phyloP scores from a whole-genome alignment of 2,888 invertebrate genomes.

The Pollenia angustigena region DNA sequence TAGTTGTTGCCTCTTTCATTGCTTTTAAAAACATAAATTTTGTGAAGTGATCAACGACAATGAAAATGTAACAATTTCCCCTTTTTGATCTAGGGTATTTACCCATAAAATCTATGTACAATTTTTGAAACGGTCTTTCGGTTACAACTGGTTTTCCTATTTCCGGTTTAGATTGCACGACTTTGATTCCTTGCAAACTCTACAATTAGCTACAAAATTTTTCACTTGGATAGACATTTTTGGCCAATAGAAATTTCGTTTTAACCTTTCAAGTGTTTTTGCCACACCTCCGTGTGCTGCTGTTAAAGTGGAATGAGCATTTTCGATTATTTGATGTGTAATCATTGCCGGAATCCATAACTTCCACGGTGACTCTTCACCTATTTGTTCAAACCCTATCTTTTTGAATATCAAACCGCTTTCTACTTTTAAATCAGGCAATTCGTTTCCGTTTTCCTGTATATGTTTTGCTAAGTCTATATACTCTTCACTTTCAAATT shows the following conservation, averaged over 20 bases:
- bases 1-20: constrained; percentile 50
- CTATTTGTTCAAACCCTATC: too few species aligned
- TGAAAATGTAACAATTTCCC: constrained; percentile 25
- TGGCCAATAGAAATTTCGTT: background rate
- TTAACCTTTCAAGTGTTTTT: background rate
- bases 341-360: too few species aligned
- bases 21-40: background rate
- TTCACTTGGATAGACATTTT: background rate
- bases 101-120: background rate
- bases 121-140: constrained; percentile 9
- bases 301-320: background rate
- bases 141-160: constrained; percentile 1
- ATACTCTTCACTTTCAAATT: constrained; percentile 40
- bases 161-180: background rate
- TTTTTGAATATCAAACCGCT: too few species aligned
- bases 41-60: too few species aligned
- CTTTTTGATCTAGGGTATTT: constrained; percentile 11
- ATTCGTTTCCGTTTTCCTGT: too few species aligned
- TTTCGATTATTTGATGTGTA: background rate
- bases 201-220: background rate
- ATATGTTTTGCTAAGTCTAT: background rate
- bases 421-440: too few species aligned
- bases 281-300: background rate
- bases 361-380: too few species aligned
- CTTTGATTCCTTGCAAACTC: constrained; percentile 7